Evolutionary conservation across 2,888 invertebrate species (phyloP), one percentile per base, ranked within the genome.

Genomic region (Atethmia centrago): DNA sequence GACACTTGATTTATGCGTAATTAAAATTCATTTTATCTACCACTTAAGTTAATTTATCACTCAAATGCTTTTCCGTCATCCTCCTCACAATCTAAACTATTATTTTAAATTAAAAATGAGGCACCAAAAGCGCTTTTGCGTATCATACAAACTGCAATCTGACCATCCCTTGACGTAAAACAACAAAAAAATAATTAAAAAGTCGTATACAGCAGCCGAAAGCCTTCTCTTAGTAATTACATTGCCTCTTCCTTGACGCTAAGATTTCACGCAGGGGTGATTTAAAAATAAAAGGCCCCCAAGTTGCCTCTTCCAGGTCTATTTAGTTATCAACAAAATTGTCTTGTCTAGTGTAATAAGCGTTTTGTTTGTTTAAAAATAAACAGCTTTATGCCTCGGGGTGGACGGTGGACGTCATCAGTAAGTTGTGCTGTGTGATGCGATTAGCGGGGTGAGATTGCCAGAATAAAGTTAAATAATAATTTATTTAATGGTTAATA

Each of bases 251-350:
- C 59, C 84, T 80, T 85, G 80, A 80, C 83, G 76, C 79, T 70
- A 86, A 85, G 82, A 91, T 90, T 88, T 88, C 83, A 86, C 89
- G 86, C 83, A 76, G 79, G 85, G 86, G 89, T 82, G 85, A 85
- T 83, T 88, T 88, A 88, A 89, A 91, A 90, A 86, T 75, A 83
- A 91, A 91, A 77, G 78, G 73, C 77, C 87, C 91, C 89, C 92
- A 58, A 75, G 88, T 69, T 71, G 84, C 79, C 83, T 71, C 84
- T 91, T 85, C 76, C 82, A 85, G 81, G 85, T 85, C 85, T 84
- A 87, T 86, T 90, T 85, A 88, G 87, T 87, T 88, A 87, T 81
- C 82, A 87, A 76, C 72, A 74, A 78, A 80, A 84, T 82, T 84
- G 82, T 84, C 80, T 86, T 79, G 82, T 85, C 82, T 89, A 86